Conservation (phyloP, 1,140 invertebrate genomes). For the Aphelenchoides besseyi region DNA sequence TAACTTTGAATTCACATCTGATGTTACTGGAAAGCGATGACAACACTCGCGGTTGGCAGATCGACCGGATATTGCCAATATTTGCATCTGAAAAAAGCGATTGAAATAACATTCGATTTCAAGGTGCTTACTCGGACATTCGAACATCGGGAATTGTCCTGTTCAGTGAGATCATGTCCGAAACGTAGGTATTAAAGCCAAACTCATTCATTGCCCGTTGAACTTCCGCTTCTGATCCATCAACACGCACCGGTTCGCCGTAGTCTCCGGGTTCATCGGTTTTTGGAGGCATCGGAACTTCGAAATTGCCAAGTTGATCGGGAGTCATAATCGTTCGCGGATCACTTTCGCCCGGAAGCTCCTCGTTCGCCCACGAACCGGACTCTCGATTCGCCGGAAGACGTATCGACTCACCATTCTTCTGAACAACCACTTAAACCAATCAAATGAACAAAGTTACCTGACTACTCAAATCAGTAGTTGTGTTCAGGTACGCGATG, state of each 20-base stretch:
- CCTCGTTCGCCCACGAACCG: not conserved
- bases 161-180: constrained; percentile 85
- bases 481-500: constrained; percentile 23
- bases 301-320: constrained; percentile 54
- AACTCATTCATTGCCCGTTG: constrained; percentile 45
- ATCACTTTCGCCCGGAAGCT: constrained; percentile 52
- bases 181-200: constrained; percentile 68
- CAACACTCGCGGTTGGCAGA: constrained; percentile 84
- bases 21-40: constrained; percentile 95
- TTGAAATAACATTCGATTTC: constrained; percentile 7
- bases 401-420: not conserved
- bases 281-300: constrained; percentile 33
- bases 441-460: constrained; percentile 22
- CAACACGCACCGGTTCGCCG: constrained; percentile 49
- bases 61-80: constrained; percentile 89
- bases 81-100: constrained; percentile 72
- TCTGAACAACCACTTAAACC: constrained; percentile 18
- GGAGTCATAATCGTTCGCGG: constrained; percentile 49
- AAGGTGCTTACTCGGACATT: constrained; percentile 45
- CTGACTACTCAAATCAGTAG: constrained; percentile 1
- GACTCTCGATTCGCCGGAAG: too few relatives aligned
- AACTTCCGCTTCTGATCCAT: constrained; percentile 41
- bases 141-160: constrained; percentile 82
- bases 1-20: not conserved
- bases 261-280: constrained; percentile 52